These are phyloP conservation scores for Eolophus roseicapilla DNA, from an alignment of 2,113 vertebrate species.

Conservation along the genomic window DNA sequence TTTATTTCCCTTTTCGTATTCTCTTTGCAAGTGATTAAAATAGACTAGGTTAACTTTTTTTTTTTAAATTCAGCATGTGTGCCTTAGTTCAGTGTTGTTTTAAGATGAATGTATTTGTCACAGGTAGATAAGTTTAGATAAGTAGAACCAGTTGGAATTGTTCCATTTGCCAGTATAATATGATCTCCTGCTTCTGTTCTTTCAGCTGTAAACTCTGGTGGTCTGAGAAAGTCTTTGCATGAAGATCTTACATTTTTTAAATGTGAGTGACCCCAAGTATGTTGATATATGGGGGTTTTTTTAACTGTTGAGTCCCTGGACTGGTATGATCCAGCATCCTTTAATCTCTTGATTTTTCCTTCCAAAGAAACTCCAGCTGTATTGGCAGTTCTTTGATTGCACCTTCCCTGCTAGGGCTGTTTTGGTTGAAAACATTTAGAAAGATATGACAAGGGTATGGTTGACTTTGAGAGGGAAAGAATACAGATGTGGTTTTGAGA, in stretches of 20 bases:
- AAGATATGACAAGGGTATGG: not conserved
- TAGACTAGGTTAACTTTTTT: not conserved
- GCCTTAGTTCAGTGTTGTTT: not conserved
- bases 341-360: not conserved
- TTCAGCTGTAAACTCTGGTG: not conserved
- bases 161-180: not conserved
- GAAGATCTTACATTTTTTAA: not conserved
- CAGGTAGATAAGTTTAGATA: not conserved
- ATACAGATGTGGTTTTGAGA: not conserved
- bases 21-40: not conserved
- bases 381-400: not conserved
- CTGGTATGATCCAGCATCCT: not conserved
- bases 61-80: not conserved
- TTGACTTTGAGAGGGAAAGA: not conserved
- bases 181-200: not conserved
- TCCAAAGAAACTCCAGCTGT: not conserved
- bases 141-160: not conserved
- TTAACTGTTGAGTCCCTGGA: not conserved
- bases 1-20: not conserved
- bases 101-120: not conserved
- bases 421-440: not conserved
- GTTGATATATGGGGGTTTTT: rapidly evolving
- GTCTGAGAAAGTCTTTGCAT: not conserved
- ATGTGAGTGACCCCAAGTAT: not conserved
- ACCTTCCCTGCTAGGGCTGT: not conserved